Evolutionary conservation across 1,140 invertebrate genomes (phyloP).

Genomic region (Drosophila saltans): DNA sequence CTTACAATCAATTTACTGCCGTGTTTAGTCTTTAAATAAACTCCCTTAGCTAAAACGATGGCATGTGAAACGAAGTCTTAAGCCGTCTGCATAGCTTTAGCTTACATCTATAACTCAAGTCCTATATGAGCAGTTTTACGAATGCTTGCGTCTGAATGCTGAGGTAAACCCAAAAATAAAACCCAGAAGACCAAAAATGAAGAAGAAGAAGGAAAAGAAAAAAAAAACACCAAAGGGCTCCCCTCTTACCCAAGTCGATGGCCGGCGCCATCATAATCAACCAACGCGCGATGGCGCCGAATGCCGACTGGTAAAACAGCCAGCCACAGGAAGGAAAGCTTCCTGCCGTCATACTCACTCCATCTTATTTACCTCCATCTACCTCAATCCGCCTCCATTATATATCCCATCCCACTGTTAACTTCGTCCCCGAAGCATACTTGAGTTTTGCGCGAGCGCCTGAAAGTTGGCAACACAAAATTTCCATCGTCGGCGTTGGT

Average conservation of each 20-base stretch:
- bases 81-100: neutral
- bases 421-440: slow-evolving; percentile 68
- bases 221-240: slow-evolving; percentile 27
- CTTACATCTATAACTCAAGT: slow-evolving; percentile 12
- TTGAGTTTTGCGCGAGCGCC: slow-evolving; percentile 71
- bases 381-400: neutral
- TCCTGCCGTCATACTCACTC: neutral
- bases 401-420: neutral
- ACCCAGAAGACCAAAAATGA: neutral
- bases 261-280: slow-evolving; percentile 74
- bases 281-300: slow-evolving; percentile 33
- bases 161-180: slow-evolving; percentile 22
- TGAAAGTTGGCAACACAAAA: slow-evolving; percentile 75
- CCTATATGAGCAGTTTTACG: neutral
- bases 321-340: slow-evolving; percentile 24
- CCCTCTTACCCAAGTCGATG: slow-evolving; percentile 56
- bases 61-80: neutral
- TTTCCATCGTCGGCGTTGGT: slow-evolving; percentile 65
- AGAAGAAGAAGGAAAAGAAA: neutral
- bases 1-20: neutral
- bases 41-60: neutral
- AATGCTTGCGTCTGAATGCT: slow-evolving; percentile 11
- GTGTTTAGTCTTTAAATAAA: neutral
- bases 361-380: neutral
- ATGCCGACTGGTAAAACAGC: slow-evolving; percentile 21